These are phyloP conservation scores for Epizoanthus illoricatus DNA, from an alignment of 92 coral and sea anemone species.

Conservation along the genomic window DNA sequence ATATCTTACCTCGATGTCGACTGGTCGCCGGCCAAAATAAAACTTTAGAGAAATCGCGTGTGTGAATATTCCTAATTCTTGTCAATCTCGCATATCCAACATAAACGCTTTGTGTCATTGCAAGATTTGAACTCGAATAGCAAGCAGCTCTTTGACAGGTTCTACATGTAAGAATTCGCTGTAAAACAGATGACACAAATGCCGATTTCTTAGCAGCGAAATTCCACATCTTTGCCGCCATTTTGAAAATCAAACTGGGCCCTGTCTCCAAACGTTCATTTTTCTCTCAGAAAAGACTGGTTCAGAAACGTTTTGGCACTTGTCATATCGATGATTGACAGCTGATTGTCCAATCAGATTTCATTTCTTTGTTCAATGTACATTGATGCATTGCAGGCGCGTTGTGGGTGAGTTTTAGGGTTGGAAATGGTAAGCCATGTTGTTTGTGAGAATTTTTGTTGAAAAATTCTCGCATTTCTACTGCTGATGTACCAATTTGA, in stretches of 20 bases:
- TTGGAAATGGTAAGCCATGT: slow-evolving; percentile 87
- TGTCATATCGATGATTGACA: slow-evolving; percentile 63
- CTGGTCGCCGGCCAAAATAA: neutral
- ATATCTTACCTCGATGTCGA: slow-evolving; percentile 12
- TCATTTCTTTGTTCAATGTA: slow-evolving; percentile 8
- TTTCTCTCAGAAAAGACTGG: neutral
- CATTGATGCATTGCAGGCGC: slow-evolving; percentile 54
- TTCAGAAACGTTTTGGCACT: no score
- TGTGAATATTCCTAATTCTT: neutral
- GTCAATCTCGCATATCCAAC: neutral
- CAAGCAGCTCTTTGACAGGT: slow-evolving; percentile 1
- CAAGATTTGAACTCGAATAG: neutral
- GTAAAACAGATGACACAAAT: neutral
- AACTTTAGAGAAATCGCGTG: neutral
- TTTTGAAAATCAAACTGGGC: slow-evolving; percentile 8
- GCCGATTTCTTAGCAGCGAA: neutral
- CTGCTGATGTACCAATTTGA: slow-evolving; percentile 58
- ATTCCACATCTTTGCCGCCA: slow-evolving; percentile 52
- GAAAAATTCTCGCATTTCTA: slow-evolving; percentile 61
- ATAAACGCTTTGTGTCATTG: neutral
- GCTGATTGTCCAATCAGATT: slow-evolving; percentile 63
- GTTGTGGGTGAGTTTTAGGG: slow-evolving; percentile 55
- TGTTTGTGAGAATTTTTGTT: slow-evolving; percentile 47
- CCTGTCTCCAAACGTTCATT: slow-evolving; percentile 40
- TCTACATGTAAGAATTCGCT: slow-evolving; percentile 3